Base-by-base conservation (phyloP, 92 coral and sea anemone genomes). In the Epizoanthus fatuus region DNA sequence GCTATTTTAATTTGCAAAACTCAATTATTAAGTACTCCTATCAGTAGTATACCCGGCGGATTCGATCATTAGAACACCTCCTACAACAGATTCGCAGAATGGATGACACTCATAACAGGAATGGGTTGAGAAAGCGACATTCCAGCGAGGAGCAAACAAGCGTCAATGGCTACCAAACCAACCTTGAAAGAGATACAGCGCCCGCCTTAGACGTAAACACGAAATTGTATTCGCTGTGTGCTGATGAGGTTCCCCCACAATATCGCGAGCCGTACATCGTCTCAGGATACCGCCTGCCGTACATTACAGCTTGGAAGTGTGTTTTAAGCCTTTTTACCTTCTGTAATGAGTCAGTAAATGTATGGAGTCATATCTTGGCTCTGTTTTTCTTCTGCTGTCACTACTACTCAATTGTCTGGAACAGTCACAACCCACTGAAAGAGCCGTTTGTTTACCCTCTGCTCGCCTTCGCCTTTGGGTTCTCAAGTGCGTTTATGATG, bases 261-360 rank as follows among this genome's bases (percentile, higher is more conserved):
- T 97, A 93, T 75, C 98, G 96, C 3, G 99, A 97, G 25, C 96
- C 98, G 68, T 97, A 84, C 81, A 91, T 97, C 74, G 89, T 84
- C 1, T 86, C 95, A 39, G 99, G 99, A 44, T 97, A 97, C 75
- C 95, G 99, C 19, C 76, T 80, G 35, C 99, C 99, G 5, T 90
- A 87, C 16, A 75, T 89, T 12, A 69, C 99, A 20, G 88, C 92
- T 9, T 60, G 86, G 82, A 89, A 89, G 22, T 95, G 98, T 85
- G 73, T 91, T 39, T 63, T 58, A 52, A 97, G 98, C 75, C 49
- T 90, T 62, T 86, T 95, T 65, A 83, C 83, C 19, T 76, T 83
- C 17, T 85, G 90, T 45, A 97, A 97, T 88, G 99, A 97, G 73
- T 92, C 97, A 29, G 59, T 97, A 17, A 97, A 97, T 59, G 98